Evolutionary conservation across 2,113 vertebrate species (phyloP).

Genomic region (Phylloscopus trochiloides): DNA sequence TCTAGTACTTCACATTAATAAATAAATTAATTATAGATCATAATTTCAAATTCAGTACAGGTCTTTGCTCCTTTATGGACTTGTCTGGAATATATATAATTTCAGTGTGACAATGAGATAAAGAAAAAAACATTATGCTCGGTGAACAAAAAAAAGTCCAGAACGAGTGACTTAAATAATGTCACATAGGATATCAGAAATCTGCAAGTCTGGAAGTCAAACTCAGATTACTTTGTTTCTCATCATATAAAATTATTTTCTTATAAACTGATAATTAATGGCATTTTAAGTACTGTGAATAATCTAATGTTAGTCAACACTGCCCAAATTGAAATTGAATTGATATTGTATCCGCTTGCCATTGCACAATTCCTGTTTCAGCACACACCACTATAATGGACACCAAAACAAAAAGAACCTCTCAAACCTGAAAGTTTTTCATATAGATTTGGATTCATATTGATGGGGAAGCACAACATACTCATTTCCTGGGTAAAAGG

Average conservation of each 20-base stretch:
- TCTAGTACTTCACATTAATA: not conserved
- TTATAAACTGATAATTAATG: not conserved
- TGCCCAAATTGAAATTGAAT: not conserved
- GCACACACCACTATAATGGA: not conserved
- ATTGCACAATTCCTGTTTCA: not conserved
- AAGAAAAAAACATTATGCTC: not conserved
- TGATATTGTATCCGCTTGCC: not conserved
- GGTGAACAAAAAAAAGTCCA: not conserved
- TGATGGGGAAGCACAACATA: not conserved
- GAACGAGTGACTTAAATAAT: not conserved
- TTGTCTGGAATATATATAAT: not conserved
- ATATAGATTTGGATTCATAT: not conserved
- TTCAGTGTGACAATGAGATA: not conserved
- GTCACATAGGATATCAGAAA: not conserved
- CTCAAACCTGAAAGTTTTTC: not conserved
- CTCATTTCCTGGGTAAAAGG: not conserved
- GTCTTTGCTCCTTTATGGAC: not conserved
- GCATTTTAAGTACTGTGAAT: not conserved
- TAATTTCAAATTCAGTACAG: not conserved
- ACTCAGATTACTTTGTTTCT: not conserved
- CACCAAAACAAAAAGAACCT: not conserved
- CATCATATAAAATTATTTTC: not conserved
- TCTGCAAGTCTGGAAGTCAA: not conserved
- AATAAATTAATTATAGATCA: not conserved
- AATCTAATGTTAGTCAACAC: not conserved